Conservation (phyloP, 2,888 invertebrate genomes). For the Parnassius orleans region DNA sequence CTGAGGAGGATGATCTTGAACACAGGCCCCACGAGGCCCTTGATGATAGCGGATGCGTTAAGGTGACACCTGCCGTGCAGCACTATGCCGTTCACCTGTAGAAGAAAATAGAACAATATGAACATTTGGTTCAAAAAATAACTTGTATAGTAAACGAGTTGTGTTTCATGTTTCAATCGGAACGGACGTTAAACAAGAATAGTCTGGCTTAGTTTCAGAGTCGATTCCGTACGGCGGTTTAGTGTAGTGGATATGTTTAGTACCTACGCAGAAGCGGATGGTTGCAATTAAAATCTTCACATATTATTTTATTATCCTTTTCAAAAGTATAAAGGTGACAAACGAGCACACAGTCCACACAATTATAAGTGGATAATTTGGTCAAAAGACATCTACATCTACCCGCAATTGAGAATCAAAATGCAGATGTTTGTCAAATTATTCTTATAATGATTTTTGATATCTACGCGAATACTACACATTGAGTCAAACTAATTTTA, state of each 20-base stretch:
- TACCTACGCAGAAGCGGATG: constrained; percentile 11
- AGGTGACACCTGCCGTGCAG: constrained; percentile 97
- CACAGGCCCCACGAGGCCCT: constrained; percentile 89
- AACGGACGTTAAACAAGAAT: constrained; percentile 37
- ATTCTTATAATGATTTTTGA: too few species aligned
- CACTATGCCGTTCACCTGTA: constrained; percentile 95
- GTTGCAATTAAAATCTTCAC: too few species aligned
- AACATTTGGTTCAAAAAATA: background rate
- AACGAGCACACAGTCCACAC: too few species aligned
- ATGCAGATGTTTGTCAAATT: too few species aligned
- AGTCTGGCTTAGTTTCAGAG: constrained; percentile 33
- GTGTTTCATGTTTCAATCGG: constrained; percentile 42
- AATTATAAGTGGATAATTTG: too few species aligned
- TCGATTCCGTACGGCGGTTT: constrained; percentile 26
- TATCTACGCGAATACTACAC: too few species aligned
- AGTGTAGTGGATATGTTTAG: constrained; percentile 6
- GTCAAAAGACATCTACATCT: too few species aligned
- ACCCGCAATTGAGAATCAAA: too few species aligned
- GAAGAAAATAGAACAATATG: constrained; percentile 34
- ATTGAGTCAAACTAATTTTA: too few species aligned
- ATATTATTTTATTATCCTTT: too few species aligned
- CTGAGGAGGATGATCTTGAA: constrained; percentile 93
- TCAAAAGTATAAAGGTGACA: too few species aligned
- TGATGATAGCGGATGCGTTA: constrained; percentile 97
- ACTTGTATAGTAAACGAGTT: too few species aligned